Base-by-base conservation (phyloP, 2,888 invertebrate species). In the Sarcophaga variegata region DNA sequence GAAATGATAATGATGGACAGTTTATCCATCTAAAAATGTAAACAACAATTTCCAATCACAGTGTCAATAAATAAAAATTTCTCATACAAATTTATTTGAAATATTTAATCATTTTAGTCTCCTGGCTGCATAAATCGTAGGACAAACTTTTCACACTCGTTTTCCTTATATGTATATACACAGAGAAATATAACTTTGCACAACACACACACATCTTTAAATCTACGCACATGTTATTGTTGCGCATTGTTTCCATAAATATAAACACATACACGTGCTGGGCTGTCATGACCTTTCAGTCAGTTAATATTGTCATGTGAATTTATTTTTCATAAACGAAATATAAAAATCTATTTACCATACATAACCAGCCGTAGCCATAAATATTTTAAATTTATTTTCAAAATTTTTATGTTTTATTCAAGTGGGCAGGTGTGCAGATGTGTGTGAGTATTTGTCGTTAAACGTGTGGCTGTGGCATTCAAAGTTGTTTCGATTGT, bases 291-390 rank as follows among this genome's bases (percentile, higher is more conserved):
- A 70, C 81, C 86, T 64, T 70, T 37, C 69, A 60, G 67, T 62
- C 67, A 81, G 62, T 72, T 81, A 80, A 81, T 86, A 83, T 80
- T 83, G 67, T 64, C 72, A 78, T 83, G 63, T 86, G 70, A 86
- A 83, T 87, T 37, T 37, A 78, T 75, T 74, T 37, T 70, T 75
- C 75, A 85, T 69, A 47, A n/a, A 80, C 74, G 20, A 37, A 37
- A 37, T 8, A 37, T 37, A 37, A 37, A 37, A 37, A 37, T 37
- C 54, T 12, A 60, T 70, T 67, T 63, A 45, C 69, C 2, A 49
- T 76, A 8, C 2, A 49, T 76, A 8, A 37, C 37, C 37, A 37
- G 8, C 2, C 62, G 22, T 45, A 66, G 0, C 49, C 66, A 59
- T 49, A 37, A 47, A 59, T 83, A 84, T 67, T 72, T 74, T 77